Conservation (phyloP, 2,888 invertebrate species). For the Cephus pygmeus region DNA sequence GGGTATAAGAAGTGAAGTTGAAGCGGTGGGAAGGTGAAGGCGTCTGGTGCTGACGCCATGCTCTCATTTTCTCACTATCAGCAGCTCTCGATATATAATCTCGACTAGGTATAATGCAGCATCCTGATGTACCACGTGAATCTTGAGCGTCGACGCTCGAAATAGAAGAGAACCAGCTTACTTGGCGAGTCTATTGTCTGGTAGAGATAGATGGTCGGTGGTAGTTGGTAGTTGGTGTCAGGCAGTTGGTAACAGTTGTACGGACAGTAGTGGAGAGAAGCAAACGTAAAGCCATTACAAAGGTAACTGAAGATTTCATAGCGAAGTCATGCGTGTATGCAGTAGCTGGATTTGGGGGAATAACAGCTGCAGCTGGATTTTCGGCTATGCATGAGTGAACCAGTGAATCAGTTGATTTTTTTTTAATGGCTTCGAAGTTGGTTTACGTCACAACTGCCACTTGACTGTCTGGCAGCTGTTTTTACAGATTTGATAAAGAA, state of each 20-base stretch:
- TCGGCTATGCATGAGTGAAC: too few relatives aligned
- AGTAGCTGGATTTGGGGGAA: background rate
- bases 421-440: too few relatives aligned
- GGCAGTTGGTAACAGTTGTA: background rate
- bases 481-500: too few relatives aligned
- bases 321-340: background rate
- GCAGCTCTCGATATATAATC: slow-evolving; percentile 54
- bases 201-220: background rate
- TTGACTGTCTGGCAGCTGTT: too few relatives aligned
- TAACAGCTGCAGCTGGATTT: background rate
- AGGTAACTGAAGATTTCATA: background rate
- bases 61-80: slow-evolving; percentile 53
- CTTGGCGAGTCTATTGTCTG: slow-evolving; percentile 50
- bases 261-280: background rate
- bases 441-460: too few relatives aligned
- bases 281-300: background rate
- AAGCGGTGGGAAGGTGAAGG: background rate
- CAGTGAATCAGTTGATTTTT: too few relatives aligned
- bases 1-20: background rate
- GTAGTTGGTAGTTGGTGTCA: background rate
- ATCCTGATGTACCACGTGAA: background rate
- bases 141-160: slow-evolving; percentile 15
- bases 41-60: slow-evolving; percentile 48
- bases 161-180: slow-evolving; percentile 36
- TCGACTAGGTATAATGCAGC: slow-evolving; percentile 40